These are phyloP conservation scores for Micronycteris hirsuta DNA, from an alignment of 2,113 vertebrate genomes.

Conservation along the genomic window DNA sequence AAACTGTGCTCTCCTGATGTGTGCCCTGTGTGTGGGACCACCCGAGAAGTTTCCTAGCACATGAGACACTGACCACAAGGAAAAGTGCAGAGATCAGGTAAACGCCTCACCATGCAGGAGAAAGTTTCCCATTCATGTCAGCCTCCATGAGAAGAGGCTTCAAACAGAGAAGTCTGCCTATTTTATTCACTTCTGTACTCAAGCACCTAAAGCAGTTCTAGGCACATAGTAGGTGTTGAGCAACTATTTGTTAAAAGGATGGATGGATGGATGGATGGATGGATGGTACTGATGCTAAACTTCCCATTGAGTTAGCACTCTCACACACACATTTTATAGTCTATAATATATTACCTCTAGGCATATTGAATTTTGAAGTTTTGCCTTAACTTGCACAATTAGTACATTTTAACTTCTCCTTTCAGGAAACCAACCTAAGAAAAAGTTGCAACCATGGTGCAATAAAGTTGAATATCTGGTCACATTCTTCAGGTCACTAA, in stretches of 20 bases:
- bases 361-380: neutral
- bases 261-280: neutral
- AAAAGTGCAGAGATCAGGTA: neutral
- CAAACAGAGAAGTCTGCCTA: neutral
- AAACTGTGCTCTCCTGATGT: neutral
- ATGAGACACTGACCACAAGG: neutral
- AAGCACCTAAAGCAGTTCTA: neutral
- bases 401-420: neutral
- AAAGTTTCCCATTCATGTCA: neutral
- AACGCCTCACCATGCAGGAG: neutral
- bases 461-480: neutral
- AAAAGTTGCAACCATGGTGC: neutral
- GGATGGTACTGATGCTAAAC: neutral
- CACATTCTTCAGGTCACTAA: no score
- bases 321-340: neutral
- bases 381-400: neutral
- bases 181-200: neutral
- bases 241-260: neutral
- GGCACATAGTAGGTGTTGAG: neutral
- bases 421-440: neutral
- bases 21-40: neutral
- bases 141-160: neutral
- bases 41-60: neutral
- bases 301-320: neutral
- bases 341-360: neutral